A percentile compares a stretch with the other conserved stretches of the same genome.
Evolutionary conservation across 2,888 invertebrate genomes (phyloP).

Genomic region (Drosophila engyochracea): DNA sequence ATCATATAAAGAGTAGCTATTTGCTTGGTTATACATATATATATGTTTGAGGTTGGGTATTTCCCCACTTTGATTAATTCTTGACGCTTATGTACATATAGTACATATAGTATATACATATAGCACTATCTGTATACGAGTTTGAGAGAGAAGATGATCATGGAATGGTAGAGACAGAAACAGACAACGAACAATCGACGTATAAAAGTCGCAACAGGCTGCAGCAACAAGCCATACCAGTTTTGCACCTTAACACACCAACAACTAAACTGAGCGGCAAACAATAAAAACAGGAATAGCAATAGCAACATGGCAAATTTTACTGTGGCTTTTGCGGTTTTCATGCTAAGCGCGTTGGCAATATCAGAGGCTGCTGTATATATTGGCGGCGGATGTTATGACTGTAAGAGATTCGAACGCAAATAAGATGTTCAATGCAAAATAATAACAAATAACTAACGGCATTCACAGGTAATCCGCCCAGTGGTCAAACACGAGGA

Average conservation of each 20-base stretch:
- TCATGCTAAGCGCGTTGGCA: conserved; percentile 50
- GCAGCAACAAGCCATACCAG: conserved; percentile 56
- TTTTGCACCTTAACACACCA: conserved; percentile 40
- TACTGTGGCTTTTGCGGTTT: conserved; percentile 43
- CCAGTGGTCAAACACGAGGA: conserved; percentile 66
- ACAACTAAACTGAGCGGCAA: conserved; percentile 14
- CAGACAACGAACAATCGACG: conserved; percentile 29
- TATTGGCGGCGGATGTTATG: conserved; percentile 72
- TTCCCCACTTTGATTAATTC: conserved; percentile 68
- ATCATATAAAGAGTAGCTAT: neutral
- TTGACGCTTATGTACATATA: neutral
- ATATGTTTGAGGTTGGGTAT: conserved; percentile 55
- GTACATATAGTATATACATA: neutral
- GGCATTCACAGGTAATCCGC: conserved; percentile 65
- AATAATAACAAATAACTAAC: conserved; percentile 35
- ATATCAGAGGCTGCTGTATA: conserved; percentile 68
- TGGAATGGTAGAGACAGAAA: conserved; percentile 18
- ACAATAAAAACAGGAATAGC: conserved; percentile 10
- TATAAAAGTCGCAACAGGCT: conserved; percentile 61
- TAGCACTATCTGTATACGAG: conserved; percentile 12
- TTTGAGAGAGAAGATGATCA: conserved; percentile 48
- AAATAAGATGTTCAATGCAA: neutral
- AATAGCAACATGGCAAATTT: conserved; percentile 48
- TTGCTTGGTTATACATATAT: conserved; percentile 3
- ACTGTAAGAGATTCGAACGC: conserved; percentile 57